These are phyloP conservation scores for Drosophila mojavensis DNA, from an alignment of 1,140 invertebrate genomes.

Conservation along the genomic window DNA sequence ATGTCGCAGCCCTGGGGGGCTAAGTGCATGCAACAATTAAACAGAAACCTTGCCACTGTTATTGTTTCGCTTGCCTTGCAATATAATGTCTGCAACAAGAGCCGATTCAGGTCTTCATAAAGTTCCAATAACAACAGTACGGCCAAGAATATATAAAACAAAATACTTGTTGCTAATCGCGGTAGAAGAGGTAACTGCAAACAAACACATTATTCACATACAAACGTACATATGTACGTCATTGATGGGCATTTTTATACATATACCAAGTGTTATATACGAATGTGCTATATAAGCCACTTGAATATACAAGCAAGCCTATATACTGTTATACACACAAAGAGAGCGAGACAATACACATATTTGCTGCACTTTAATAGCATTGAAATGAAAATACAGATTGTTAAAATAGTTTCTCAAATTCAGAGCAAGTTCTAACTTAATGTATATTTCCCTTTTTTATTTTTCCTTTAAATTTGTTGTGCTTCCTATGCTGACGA, in stretches of 20 bases:
- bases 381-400: not conserved
- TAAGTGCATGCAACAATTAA: slow-evolving; percentile 44
- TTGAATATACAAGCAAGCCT: slow-evolving; percentile 12
- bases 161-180: slow-evolving; percentile 49
- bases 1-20: slow-evolving; percentile 18
- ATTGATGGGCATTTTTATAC: slow-evolving; percentile 25
- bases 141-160: not conserved
- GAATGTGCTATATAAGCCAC: slow-evolving; percentile 12
- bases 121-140: slow-evolving; percentile 19
- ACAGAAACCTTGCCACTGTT: slow-evolving; percentile 37
- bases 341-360: slow-evolving; percentile 6
- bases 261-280: slow-evolving; percentile 26
- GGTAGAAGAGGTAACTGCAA: slow-evolving; percentile 22
- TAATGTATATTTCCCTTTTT: slow-evolving; percentile 10
- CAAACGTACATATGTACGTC: slow-evolving; percentile 20
- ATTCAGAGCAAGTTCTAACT: not conserved
- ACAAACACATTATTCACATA: not conserved
- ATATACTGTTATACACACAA: slow-evolving; percentile 42
- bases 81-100: slow-evolving; percentile 5
- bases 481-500: slow-evolving; percentile 27
- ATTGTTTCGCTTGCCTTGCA: slow-evolving; percentile 13
- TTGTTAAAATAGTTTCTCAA: not conserved
- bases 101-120: slow-evolving; percentile 6
- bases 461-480: slow-evolving; percentile 15
- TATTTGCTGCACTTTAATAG: slow-evolving; percentile 22